A percentile compares a stretch with the other conserved stretches of the same genome.
These are phyloP conservation scores for Thalassophryne amazonica DNA, from an alignment of 2,797 vertebrate genomes.

Conservation along the genomic window DNA sequence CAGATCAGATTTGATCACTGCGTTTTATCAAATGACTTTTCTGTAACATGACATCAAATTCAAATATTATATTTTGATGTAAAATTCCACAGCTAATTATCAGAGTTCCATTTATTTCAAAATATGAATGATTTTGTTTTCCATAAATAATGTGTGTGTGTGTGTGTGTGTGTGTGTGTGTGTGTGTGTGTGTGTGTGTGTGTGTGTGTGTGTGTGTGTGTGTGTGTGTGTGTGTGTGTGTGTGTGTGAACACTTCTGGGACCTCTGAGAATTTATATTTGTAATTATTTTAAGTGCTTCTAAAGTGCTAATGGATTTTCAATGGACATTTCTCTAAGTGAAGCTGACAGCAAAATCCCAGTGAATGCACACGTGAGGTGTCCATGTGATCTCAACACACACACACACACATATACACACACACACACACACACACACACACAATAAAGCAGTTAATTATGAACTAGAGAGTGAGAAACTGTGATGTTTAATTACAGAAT, in stretches of 20 bases:
- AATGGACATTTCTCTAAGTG: slow-evolving; percentile 63
- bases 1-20: too few relatives aligned
- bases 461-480: slow-evolving; percentile 6
- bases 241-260: slow-evolving; percentile 19
- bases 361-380: slow-evolving; percentile 48
- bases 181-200: too few relatives aligned
- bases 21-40: too few relatives aligned
- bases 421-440: slow-evolving; percentile 14
- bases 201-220: too few relatives aligned
- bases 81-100: too few relatives aligned
- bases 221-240: too few relatives aligned
- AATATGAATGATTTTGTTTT: too few relatives aligned
- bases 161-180: too few relatives aligned
- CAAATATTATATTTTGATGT: too few relatives aligned
- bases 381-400: slow-evolving; percentile 12
- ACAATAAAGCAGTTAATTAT: neutral
- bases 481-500: slow-evolving; percentile 52
- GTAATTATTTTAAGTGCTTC: slow-evolving; percentile 69
- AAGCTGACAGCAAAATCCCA: slow-evolving; percentile 57
- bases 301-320: slow-evolving; percentile 64
- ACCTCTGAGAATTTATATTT: slow-evolving; percentile 54
- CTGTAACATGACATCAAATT: too few relatives aligned
- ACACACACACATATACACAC: slow-evolving; percentile 15
- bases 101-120: too few relatives aligned
- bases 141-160: too few relatives aligned